A percentile compares a stretch with the other conserved stretches of the same genome.
Conservation (phyloP, 2,888 invertebrate genomes). For the Lumbricus terrestris region DNA sequence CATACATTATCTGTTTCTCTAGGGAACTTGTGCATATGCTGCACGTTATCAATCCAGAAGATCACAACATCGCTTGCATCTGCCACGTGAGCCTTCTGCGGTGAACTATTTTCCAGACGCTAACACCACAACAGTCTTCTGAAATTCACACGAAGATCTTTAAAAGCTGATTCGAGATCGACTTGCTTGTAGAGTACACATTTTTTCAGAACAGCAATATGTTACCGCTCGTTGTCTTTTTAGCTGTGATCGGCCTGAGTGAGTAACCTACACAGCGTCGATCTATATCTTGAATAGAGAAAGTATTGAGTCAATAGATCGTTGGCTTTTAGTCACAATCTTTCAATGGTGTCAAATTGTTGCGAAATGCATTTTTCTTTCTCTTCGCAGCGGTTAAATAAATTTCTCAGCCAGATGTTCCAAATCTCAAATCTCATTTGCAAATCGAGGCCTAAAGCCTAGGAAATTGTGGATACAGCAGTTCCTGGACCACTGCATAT, state of each 20-base stretch:
- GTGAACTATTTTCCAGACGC: background rate
- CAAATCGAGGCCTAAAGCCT: too few species aligned
- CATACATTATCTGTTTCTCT: too few species aligned
- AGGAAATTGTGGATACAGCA: too few species aligned
- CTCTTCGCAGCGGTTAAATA: too few species aligned
- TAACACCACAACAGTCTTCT: background rate
- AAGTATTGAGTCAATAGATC: background rate
- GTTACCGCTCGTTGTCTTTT: background rate
- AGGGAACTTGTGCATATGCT: background rate
- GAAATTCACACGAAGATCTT: background rate
- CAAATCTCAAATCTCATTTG: too few species aligned
- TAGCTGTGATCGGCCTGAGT: background rate
- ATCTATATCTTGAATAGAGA: background rate
- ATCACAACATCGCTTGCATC: background rate
- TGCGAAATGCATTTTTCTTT: too few species aligned
- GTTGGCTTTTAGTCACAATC: background rate
- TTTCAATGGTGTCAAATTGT: background rate
- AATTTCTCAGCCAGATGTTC: too few species aligned
- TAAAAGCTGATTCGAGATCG: background rate
- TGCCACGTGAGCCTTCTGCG: background rate
- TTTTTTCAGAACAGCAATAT: background rate
- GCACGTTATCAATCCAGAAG: background rate
- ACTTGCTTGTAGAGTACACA: too few species aligned
- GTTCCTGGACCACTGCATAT: too few species aligned
- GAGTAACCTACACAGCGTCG: background rate